Evolutionary conservation across 2,888 invertebrate genomes (phyloP).

Genomic region (Lumbricus terrestris): DNA sequence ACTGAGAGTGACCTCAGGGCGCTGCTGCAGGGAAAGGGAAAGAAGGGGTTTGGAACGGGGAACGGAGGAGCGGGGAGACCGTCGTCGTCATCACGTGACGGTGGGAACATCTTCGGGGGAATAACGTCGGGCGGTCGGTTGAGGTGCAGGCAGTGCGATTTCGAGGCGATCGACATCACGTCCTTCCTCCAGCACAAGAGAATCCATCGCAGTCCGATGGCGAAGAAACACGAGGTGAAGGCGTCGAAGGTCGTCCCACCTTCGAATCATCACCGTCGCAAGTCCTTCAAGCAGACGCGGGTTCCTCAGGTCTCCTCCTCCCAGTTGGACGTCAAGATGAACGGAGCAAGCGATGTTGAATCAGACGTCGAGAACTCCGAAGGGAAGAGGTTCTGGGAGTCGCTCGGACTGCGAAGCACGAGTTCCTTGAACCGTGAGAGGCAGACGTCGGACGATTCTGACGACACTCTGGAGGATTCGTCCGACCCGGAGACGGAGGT

Average conservation of each 20-base stretch:
- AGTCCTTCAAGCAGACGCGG: slow-evolving; percentile 47
- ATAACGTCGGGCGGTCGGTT: slow-evolving; percentile 39
- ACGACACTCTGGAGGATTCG: not conserved
- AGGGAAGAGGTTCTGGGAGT: slow-evolving; percentile 4
- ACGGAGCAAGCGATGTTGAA: not conserved
- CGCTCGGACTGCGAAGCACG: slow-evolving; percentile 5
- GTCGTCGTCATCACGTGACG: not conserved
- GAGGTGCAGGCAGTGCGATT: slow-evolving; percentile 51
- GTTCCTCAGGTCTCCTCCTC: slow-evolving; percentile 20
- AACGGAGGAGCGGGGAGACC: slow-evolving; percentile 28
- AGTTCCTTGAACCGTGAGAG: not conserved
- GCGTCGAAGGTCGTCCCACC: not conserved
- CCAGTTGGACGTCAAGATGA: too few relatives aligned
- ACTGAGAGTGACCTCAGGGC: not conserved
- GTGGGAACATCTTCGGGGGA: not conserved
- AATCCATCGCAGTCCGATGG: slow-evolving; percentile 38
- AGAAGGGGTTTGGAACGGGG: slow-evolving; percentile 18
- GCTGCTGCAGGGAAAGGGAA: not conserved
- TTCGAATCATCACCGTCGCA: slow-evolving; percentile 41
- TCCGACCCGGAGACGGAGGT: not conserved
- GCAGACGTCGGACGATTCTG: not conserved
- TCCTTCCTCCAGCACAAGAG: slow-evolving; percentile 51
- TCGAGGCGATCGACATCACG: slow-evolving; percentile 47
- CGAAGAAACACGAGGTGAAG: not conserved
- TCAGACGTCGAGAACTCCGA: not conserved